Evolutionary conservation across 2,888 invertebrate species (phyloP).

Genomic region (Ditylenchus weischeri): DNA sequence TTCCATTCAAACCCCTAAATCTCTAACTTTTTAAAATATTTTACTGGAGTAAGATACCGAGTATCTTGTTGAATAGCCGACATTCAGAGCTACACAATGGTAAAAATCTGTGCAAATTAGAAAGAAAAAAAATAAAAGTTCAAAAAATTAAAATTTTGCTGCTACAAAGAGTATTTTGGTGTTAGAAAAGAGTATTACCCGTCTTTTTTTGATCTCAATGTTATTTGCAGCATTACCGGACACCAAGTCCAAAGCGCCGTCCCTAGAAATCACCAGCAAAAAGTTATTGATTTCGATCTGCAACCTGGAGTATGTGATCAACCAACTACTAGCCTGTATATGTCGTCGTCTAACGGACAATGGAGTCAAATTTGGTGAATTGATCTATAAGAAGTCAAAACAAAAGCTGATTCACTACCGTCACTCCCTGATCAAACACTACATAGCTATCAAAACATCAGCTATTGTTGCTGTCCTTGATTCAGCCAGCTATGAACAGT

Average conservation of each 20-base stretch:
- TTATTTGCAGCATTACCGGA: too few relatives aligned
- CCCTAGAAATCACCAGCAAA: slow-evolving; percentile 40
- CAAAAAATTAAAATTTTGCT: too few relatives aligned
- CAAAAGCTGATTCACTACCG: slow-evolving; percentile 44
- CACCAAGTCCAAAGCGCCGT: background rate
- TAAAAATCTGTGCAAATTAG: too few relatives aligned
- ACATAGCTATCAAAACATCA: slow-evolving; percentile 46
- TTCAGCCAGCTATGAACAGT: slow-evolving; percentile 42
- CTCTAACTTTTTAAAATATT: too few relatives aligned
- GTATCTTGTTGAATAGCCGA: too few relatives aligned
- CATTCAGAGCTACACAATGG: too few relatives aligned
- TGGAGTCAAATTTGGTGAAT: slow-evolving; percentile 51
- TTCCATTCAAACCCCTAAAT: too few relatives aligned
- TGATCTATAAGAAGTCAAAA: slow-evolving; percentile 53
- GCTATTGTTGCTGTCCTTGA: slow-evolving; percentile 43
- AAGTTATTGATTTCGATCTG: slow-evolving; percentile 54
- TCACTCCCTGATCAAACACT: slow-evolving; percentile 41
- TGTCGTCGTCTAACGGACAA: slow-evolving; percentile 49
- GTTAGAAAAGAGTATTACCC: too few relatives aligned
- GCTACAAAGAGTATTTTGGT: too few relatives aligned
- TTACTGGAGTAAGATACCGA: too few relatives aligned
- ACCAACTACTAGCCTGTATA: slow-evolving; percentile 47
- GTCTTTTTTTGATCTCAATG: too few relatives aligned
- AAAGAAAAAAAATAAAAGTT: too few relatives aligned
- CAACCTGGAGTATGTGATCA: slow-evolving; percentile 55